A percentile compares a stretch with the other conserved stretches of the same genome.
These are phyloP conservation scores for Craniophora ligustri DNA, from an alignment of 2,888 invertebrate species.

Conservation along the genomic window DNA sequence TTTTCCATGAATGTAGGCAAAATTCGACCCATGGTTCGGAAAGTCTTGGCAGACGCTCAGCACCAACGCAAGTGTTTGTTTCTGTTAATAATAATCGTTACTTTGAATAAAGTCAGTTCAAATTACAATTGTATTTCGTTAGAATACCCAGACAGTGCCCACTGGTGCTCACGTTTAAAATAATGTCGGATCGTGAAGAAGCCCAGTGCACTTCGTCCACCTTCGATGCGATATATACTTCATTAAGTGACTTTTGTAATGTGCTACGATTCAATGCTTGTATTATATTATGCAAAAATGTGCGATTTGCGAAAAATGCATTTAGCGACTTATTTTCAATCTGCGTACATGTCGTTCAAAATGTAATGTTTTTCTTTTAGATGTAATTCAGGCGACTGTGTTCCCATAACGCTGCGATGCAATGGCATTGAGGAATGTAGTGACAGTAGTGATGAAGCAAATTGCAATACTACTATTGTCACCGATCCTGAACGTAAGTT, in stretches of 20 bases:
- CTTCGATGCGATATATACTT: no score
- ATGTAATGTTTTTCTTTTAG: conserved; percentile 66
- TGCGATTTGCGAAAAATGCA: conserved; percentile 41
- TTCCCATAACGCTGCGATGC: conserved; percentile 81
- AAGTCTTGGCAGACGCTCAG: no score
- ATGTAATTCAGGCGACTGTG: conserved; percentile 84
- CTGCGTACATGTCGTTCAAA: conserved; percentile 24
- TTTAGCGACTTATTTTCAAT: conserved; percentile 15
- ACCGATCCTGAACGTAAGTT: conserved; percentile 62
- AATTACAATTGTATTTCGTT: no score
- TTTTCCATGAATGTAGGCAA: no score
- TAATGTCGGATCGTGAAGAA: no score
- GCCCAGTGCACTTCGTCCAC: no score
- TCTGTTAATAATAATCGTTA: no score
- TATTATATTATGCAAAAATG: conserved; percentile 32
- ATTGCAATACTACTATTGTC: conserved; percentile 80
- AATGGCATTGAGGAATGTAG: conserved; percentile 88
- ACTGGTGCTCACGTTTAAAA: no score
- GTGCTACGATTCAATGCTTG: conserved; percentile 8
- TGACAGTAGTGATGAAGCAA: conserved; percentile 88
- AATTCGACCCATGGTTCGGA: no score
- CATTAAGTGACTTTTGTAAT: background rate
- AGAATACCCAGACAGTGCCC: no score
- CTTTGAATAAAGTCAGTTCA: no score
- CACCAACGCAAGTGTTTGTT: no score